Base-by-base conservation (phyloP, 2,888 invertebrate species). In the Allacma fusca region DNA sequence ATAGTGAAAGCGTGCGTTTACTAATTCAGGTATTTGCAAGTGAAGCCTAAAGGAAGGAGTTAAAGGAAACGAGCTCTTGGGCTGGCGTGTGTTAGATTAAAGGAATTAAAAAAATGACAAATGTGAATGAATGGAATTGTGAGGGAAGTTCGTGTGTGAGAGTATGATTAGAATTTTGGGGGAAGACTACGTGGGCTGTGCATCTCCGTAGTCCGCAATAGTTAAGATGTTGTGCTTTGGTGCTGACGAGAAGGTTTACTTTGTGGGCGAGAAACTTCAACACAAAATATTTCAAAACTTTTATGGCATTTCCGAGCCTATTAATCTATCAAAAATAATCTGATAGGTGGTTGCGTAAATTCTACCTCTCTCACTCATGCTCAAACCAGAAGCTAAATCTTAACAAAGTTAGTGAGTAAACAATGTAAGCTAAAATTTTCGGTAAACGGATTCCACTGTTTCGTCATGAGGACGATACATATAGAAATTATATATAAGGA, bases 241-340 rank as follows among this genome's bases (percentile, higher is more conserved):
- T 50, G 50, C 50, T 50, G 50, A 50, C 50, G 50, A 50, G 50
- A 70, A 70, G n/a, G 34, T 75, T 67, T 77, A 77, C 29, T 72
- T 77, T 76, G 57, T 44, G 24, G 28, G 23, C 50, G 68, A 65
- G 24, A n/a, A 69, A 75, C 75, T 78, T 75, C 75, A 70, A 78
- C 62, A 78, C 70, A 78, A 78, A 75, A 78, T 75, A 64, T 75
- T 78, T 75, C 75, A 75, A 40, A 81, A 82, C 80, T 82, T 81
- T 81, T 82, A 81, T 81, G 80, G 78, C 81, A 77, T 81, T 80
- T 81, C 77, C 65, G 57, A 73, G 80, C 81, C 81, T 81, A 84
- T 84, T 84, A 84, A 84, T 84, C 84, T 84, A 81, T 84, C 84
- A 84, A 83, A 82, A 79, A 80, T 84, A 84, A 84, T 84, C 84